phyloP scores from a whole-genome alignment of 1,140 invertebrate genomes.

The Drosophila simulans region DNA sequence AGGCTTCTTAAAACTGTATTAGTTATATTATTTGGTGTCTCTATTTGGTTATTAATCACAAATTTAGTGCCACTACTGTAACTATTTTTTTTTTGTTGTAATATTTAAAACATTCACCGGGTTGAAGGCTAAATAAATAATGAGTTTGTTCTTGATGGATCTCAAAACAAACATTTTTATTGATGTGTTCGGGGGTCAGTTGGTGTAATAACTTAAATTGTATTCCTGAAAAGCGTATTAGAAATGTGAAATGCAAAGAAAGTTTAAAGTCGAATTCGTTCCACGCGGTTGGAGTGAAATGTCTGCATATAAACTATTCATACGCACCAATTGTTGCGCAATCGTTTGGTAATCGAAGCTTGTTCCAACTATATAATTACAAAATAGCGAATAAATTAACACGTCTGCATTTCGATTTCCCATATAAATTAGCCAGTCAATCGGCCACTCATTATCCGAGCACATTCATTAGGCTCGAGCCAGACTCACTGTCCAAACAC shows the following conservation, averaged over 20 bases:
- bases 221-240: no score
- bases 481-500: background rate
- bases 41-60: background rate
- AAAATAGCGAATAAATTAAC: background rate
- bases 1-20: background rate
- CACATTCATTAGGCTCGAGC: background rate
- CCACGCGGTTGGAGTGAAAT: no score
- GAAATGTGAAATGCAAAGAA: no score
- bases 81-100: background rate
- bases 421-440: constrained; percentile 6
- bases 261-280: no score
- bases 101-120: background rate
- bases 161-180: background rate
- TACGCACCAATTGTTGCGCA: background rate
- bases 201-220: no score
- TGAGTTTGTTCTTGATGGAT: background rate
- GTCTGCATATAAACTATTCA: background rate
- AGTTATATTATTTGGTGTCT: background rate
- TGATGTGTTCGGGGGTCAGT: no score
- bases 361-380: background rate
- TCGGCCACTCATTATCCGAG: constrained; percentile 12
- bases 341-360: background rate
- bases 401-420: background rate
- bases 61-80: background rate
- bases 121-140: background rate